These are phyloP conservation scores for Pteronura brasiliensis DNA, from an alignment of 2,113 vertebrate genomes.

Conservation along the genomic window DNA sequence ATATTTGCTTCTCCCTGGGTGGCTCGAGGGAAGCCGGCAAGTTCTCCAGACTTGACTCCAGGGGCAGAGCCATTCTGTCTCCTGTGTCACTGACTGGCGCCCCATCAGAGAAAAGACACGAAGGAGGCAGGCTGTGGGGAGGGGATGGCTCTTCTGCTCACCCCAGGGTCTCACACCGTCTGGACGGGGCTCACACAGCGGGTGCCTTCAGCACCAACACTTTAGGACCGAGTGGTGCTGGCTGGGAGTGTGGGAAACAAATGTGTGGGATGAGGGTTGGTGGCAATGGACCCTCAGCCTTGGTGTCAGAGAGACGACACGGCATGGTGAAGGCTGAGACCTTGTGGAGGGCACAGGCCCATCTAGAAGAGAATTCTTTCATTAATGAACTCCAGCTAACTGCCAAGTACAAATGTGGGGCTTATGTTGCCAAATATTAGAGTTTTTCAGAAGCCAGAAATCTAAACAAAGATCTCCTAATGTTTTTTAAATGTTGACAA, in stretches of 20 bases:
- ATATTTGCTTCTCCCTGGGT: not conserved
- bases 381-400: not conserved
- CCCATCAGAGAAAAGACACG: not conserved
- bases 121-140: no score
- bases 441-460: not conserved
- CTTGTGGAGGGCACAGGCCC: rapidly evolving
- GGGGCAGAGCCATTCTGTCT: not conserved
- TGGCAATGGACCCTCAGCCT: not conserved
- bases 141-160: not conserved
- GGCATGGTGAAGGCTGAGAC: not conserved
- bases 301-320: not conserved
- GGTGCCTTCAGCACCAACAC: not conserved
- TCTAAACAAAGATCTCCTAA: not conserved
- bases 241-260: not conserved
- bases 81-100: rapidly evolving
- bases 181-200: not conserved
- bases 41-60: not conserved
- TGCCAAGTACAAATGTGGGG: not conserved
- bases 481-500: not conserved
- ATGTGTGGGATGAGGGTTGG: rapidly evolving
- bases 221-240: not conserved
- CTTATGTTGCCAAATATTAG: not conserved
- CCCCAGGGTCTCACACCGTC: rapidly evolving
- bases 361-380: not conserved
- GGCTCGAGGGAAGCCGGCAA: not conserved